Base-by-base conservation (phyloP, 2,797 vertebrate species). In the Chaetophractus vellerosus region DNA sequence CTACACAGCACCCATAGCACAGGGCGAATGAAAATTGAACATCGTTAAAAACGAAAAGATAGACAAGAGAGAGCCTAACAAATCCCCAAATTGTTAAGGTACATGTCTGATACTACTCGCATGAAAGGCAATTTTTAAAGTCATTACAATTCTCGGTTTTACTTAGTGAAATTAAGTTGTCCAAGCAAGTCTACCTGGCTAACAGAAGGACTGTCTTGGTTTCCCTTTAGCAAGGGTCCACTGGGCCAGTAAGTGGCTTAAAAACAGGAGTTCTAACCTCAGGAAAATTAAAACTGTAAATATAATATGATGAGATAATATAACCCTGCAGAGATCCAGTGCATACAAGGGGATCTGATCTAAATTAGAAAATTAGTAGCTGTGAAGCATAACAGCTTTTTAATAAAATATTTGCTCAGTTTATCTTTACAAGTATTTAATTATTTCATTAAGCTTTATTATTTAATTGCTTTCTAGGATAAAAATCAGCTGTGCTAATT, bases 401-500 rank as follows among this genome's bases (percentile, higher is more conserved):
- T 90, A 88, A 85, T 93, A 94, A 92, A 88, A 55, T 68, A 76
- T 19, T 24, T 89, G 69, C 24, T 80, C 45, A 79, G 41, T 41
- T 93, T 94, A 82, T 84, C 84, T 45, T 84, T 76, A 96, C 15
- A 89, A 72, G 66, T 83, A n/a, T 50, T 50, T 74, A 71, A 74
- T 95, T 93, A 88, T 66, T 90, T 92, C 68, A 38, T 89, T 96
- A 87, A 83, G 10, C 19, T 88, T 84, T 85, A 81, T 72, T 81
- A 9, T 76, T 81, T 83, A 81, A 75, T 66, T 94, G 74, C 82
- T 93, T 81, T 55, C 66, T 83, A 84, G 61, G 84, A 64, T 57
- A 91, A 28, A 64, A 76, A 68, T 38, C 18, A 83, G 48, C 50
- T 79, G 36, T 48, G n/a, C 48, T 80, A 64, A 94, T 10, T 36